Base-by-base conservation (phyloP, 23 tunicate genomes). In the Halocynthia roretzi region DNA sequence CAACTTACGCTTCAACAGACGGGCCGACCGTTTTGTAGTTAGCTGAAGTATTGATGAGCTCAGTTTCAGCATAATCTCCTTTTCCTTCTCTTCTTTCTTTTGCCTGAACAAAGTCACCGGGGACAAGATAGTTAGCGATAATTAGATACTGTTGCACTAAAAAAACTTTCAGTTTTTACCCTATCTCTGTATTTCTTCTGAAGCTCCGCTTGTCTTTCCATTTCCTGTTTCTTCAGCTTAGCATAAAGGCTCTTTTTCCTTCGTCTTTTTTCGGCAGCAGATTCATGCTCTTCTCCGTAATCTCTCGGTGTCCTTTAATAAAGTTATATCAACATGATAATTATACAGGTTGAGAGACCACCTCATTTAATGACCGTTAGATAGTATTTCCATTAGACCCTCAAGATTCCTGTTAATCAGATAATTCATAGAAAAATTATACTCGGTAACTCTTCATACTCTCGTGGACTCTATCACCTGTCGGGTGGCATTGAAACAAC, bases 1-100 rank as follows among this genome's bases (percentile, higher is more conserved):
- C 44, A 31, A 31, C 44, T 31, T 31, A 31, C 44, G 73, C 69
- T 62, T 86, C 85, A 10, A 84, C 77, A 52, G 82, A 56, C 6
- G 98, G 98, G 6, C 98, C 98, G 31, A 92, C 98, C n/a, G 98
- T 90, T 71, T 90, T 80, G 71, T 92, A 92, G 69, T 92, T 90
- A 19, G 98, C 98, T 68, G 92, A 86, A 10, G 98, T 92, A 65
- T 78, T 92, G 54, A 92, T 74, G n/a, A 84, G 58, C 54, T 87
- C 99, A 52, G 67, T 80, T 54, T 89, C 96, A 54, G 83, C 80
- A 61, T 87, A 91, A 76, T 91, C 91, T 7, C 93, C 87, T 76
- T 82, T 89, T 14, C 99, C 99, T 70, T 96, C 99, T 21, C 99
- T 62, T 12, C 99, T 51, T 54, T 96, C 99, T 54, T 91, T 91